Base-by-base conservation (phyloP, 2,113 vertebrate genomes). In the Bothrops jararaca region DNA sequence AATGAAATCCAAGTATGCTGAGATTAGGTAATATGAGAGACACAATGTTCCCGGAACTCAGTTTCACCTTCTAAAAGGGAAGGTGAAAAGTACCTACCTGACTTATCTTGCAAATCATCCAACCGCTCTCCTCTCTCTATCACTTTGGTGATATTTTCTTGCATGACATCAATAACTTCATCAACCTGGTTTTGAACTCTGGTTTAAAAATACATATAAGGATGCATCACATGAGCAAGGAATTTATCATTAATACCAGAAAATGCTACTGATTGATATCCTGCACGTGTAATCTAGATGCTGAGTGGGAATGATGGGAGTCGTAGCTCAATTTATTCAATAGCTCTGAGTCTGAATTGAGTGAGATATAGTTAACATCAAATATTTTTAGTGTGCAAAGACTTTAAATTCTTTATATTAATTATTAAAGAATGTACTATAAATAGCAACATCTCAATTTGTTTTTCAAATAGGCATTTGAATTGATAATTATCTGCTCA, bases 141-240 rank as follows among this genome's bases (percentile, higher is more conserved):
- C 97, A 99, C 99, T 97, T 99, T 99, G 15, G 99, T 99, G 97
- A 99, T 99, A 97, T 99, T 99, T 97, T 99, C 99, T 98, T 99
- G 99, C 99, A 99, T 99, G 94, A 99, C 99, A 4, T 99, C 99
- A 24, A 99, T 99, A 94, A 99, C 99, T 97, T 99, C 99, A 8
- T 99, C 99, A 92, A 99, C 99, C 97, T 99, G 99, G 95, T 99
- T 99, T 98, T 99, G 99, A 95, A 99, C 99, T 95, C 99, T 99
- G 95, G 90, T 93, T 92, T 57, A 94, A 94, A 95, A 45, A 39
- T 80, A 64, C 53, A 90, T 9, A 57, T 56, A 91, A 94, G 39
- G 0, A 0, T 90, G 89, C 96, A 89, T 80, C 69, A 57, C 42
- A 93, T 39, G 58, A 64, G 90, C 0, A 0, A 2, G 95, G 34